Percentiles rank a stretch among this genome's conserved stretches.
Evolutionary conservation across 2,888 invertebrate species (phyloP).

Genomic region (Oscheius sp.): DNA sequence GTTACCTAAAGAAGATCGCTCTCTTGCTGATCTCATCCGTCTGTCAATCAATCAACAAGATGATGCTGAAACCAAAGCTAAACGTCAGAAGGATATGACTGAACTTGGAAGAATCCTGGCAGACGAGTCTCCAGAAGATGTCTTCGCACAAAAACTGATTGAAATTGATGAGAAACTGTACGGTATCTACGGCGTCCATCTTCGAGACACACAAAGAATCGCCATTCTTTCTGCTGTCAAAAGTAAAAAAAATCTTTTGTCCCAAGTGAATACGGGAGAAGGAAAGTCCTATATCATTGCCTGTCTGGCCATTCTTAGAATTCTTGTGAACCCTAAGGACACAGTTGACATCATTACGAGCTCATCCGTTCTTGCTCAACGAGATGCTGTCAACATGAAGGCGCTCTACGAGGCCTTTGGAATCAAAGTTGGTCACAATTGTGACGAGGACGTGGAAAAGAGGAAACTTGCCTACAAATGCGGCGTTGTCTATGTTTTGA

Average conservation of each 20-base stretch:
- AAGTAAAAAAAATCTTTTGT: background rate
- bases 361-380: constrained; percentile 68
- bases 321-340: background rate
- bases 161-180: constrained; percentile 1
- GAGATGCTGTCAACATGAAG: constrained; percentile 63
- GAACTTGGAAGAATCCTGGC: background rate
- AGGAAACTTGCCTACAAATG: constrained; percentile 64
- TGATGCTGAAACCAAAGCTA: background rate
- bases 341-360: constrained; percentile 70
- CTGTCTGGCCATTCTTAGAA: constrained; percentile 16
- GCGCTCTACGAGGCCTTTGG: constrained; percentile 52
- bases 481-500: constrained; percentile 71
- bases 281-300: constrained; percentile 26
- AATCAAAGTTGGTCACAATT: constrained; percentile 66
- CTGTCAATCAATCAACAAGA: constrained; percentile 7
- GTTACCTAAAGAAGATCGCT: background rate
- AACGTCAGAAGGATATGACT: background rate
- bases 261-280: constrained; percentile 24
- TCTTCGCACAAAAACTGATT: background rate
- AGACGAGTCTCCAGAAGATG: background rate
- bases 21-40: background rate
- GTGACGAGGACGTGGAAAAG: constrained; percentile 49
- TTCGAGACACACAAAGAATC: constrained; percentile 29
- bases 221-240: background rate
- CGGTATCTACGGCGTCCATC: background rate